Percentiles rank a stretch among this genome's conserved stretches.
These are phyloP conservation scores for Eucidaris tribuloides DNA, from an alignment of 35 echinoderm and acorn worm species.

Conservation along the genomic window DNA sequence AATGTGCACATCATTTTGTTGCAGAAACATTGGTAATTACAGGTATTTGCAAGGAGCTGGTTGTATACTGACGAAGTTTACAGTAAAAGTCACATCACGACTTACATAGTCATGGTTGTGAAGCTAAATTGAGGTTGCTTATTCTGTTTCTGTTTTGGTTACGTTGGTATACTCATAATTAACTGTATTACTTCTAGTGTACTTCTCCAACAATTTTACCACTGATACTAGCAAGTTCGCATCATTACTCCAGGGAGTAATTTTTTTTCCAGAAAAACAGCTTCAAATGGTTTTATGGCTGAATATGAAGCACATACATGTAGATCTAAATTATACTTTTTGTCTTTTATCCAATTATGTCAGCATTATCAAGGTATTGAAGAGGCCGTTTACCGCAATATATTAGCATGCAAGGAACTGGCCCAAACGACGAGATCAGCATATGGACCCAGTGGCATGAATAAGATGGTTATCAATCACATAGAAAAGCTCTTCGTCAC, in stretches of 20 bases:
- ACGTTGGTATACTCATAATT: too few species aligned
- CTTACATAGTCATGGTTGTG: too few species aligned
- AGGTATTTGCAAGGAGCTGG: too few species aligned
- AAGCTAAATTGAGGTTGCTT: too few species aligned
- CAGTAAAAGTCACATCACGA: neutral
- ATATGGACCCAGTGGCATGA: constrained; percentile 91
- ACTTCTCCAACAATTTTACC: neutral
- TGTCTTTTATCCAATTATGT: constrained; percentile 24
- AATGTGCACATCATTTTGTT: too few species aligned
- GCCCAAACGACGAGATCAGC: constrained; percentile 88
- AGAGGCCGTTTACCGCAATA: constrained; percentile 92
- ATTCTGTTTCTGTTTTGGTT: too few species aligned
- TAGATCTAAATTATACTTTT: neutral
- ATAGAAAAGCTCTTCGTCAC: constrained; percentile 99
- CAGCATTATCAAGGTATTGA: constrained; percentile 91
- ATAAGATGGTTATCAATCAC: constrained; percentile 99
- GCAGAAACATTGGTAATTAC: too few species aligned
- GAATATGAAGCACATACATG: neutral
- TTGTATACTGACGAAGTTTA: too few species aligned
- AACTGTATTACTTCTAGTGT: too few species aligned
- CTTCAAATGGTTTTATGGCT: neutral
- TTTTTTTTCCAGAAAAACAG: neutral
- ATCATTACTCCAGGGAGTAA: neutral
- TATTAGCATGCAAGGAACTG: constrained; percentile 91
- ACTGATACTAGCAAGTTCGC: neutral